Conservation (phyloP, 2,113 vertebrate genomes). For the Ranitomeya variabilis region DNA sequence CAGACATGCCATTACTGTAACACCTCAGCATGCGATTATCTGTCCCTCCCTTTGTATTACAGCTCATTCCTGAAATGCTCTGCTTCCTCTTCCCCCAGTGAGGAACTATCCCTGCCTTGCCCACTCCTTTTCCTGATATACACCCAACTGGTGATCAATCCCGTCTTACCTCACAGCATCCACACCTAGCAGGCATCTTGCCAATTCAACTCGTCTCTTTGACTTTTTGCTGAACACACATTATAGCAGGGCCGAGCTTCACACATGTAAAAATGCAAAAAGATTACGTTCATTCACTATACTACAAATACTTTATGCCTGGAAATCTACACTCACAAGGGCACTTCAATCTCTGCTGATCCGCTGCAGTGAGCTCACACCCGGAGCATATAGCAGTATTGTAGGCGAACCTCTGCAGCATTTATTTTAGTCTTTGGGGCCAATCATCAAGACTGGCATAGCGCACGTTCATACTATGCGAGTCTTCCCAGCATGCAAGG, state of each 20-base stretch:
- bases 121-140: conserved; percentile 48
- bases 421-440: no score
- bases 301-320: not conserved
- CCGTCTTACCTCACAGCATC: not conserved
- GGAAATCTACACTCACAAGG: not conserved
- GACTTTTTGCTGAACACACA: conserved; percentile 7
- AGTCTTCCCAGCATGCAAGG: no score
- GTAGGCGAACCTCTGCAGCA: no score
- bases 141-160: conserved; percentile 24
- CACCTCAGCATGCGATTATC: conserved; percentile 21
- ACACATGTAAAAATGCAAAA: not conserved
- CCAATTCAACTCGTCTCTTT: not conserved
- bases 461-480: no score
- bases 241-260: no score
- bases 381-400: no score
- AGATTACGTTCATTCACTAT: not conserved
- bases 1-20: not conserved
- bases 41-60: conserved; percentile 39
- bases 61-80: conserved; percentile 20
- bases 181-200: conserved; percentile 1
- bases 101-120: conserved; percentile 13
- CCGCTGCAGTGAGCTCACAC: not conserved
- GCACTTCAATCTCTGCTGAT: not conserved
- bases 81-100: conserved; percentile 14
- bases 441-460: no score